Evolutionary conservation across 2,797 vertebrate species (phyloP).

Genomic region (Lemur catta): DNA sequence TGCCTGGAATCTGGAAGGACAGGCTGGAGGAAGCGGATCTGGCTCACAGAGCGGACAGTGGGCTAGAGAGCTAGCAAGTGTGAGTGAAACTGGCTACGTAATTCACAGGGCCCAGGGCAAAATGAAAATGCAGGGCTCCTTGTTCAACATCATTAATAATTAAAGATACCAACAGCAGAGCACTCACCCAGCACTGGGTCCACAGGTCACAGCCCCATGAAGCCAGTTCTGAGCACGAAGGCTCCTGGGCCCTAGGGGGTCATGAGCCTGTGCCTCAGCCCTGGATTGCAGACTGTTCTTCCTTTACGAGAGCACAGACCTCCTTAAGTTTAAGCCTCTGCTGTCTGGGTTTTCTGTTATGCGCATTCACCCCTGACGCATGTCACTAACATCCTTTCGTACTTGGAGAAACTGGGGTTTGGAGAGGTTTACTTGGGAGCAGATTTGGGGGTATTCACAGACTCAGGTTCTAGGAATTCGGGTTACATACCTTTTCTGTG

Average conservation of each 20-base stretch:
- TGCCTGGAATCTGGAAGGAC: not conserved
- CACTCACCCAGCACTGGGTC: not conserved
- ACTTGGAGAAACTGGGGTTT: not conserved
- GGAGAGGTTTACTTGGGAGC: not conserved
- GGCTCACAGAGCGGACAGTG: not conserved
- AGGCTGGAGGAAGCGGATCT: not conserved
- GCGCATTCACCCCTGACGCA: rapidly evolving
- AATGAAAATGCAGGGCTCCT: not conserved
- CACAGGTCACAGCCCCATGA: rapidly evolving
- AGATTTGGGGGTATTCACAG: not conserved
- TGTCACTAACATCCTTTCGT: not conserved
- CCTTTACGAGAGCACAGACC: not conserved
- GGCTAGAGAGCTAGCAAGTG: not conserved
- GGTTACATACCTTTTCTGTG: not conserved
- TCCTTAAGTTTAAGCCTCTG: not conserved
- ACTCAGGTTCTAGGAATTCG: not conserved
- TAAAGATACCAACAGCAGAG: not conserved
- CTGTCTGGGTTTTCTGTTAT: not conserved
- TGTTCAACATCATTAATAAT: not conserved
- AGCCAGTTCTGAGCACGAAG: not conserved
- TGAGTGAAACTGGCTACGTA: not conserved
- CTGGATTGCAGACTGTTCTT: not conserved
- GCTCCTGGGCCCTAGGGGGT: not conserved
- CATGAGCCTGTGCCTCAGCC: too few relatives aligned
- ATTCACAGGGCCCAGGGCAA: not conserved